Conservation (phyloP, 2,797 vertebrate genomes). For the Streptopelia turtur region DNA sequence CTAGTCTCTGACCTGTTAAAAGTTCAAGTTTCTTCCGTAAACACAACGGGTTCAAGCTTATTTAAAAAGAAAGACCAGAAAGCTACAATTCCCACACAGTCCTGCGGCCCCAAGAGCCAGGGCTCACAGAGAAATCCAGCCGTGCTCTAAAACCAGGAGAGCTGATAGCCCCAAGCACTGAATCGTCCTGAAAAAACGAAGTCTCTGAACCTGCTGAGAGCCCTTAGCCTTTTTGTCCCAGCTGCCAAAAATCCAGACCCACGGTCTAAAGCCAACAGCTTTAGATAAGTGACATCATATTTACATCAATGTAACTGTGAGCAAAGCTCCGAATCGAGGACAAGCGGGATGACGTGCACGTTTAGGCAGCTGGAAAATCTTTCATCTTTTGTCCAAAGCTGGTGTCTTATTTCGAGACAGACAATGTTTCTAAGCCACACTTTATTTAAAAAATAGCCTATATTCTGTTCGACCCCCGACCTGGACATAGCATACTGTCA, state of each 20-base stretch:
- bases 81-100: not conserved
- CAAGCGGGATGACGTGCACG: not conserved
- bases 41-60: not conserved
- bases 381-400: not conserved
- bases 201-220: not conserved
- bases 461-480: not conserved
- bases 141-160: fast-evolving
- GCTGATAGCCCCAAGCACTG: not conserved
- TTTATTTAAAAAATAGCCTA: not conserved
- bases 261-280: not conserved
- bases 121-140: not conserved
- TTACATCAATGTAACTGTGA: not conserved
- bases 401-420: not conserved
- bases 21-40: constrained; percentile 8
- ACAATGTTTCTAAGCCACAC: not conserved
- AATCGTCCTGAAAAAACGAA: not conserved
- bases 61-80: not conserved
- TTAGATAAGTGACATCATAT: not conserved
- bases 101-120: not conserved
- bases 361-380: not conserved
- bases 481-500: fast-evolving
- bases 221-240: not conserved
- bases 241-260: fast-evolving
- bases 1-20: not conserved
- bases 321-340: not conserved